These are phyloP conservation scores for Drosophila macrospina DNA, from an alignment of 2,888 invertebrate species.

Conservation along the genomic window DNA sequence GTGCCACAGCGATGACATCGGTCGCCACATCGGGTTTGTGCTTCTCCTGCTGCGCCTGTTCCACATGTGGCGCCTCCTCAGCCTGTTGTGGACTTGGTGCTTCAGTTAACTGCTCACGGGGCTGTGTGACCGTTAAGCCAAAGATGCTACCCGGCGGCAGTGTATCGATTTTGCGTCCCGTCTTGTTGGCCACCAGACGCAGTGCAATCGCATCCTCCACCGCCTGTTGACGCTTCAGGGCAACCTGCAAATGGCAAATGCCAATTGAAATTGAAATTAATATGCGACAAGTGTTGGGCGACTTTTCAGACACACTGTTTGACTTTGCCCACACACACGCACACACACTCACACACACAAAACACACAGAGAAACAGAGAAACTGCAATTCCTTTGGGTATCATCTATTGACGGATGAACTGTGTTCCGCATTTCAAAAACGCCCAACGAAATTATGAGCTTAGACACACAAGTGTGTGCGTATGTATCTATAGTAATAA, in stretches of 20 bases:
- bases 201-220: slow-evolving; percentile 98
- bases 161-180: slow-evolving; percentile 89
- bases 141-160: slow-evolving; percentile 96
- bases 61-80: not conserved
- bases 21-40: slow-evolving; percentile 11
- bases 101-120: slow-evolving; percentile 86
- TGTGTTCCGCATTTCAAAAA: slow-evolving; percentile 28
- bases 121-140: slow-evolving; percentile 93
- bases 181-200: slow-evolving; percentile 94
- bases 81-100: not conserved
- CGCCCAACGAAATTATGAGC: not conserved
- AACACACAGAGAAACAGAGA: slow-evolving; percentile 29
- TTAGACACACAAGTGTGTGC: too few species aligned
- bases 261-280: slow-evolving; percentile 78
- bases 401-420: not conserved
- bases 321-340: slow-evolving; percentile 53
- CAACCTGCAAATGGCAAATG: slow-evolving; percentile 88
- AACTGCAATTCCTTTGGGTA: slow-evolving; percentile 64
- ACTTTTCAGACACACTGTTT: slow-evolving; percentile 53
- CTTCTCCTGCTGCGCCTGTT: slow-evolving; percentile 1
- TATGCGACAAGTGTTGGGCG: slow-evolving; percentile 74
- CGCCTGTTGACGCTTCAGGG: slow-evolving; percentile 97
- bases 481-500: not conserved
- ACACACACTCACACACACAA: slow-evolving; percentile 9
- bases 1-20: slow-evolving; percentile 50